Evolutionary conservation across 2,888 invertebrate species (phyloP).

Genomic region (Andricus quercusramuli): DNA sequence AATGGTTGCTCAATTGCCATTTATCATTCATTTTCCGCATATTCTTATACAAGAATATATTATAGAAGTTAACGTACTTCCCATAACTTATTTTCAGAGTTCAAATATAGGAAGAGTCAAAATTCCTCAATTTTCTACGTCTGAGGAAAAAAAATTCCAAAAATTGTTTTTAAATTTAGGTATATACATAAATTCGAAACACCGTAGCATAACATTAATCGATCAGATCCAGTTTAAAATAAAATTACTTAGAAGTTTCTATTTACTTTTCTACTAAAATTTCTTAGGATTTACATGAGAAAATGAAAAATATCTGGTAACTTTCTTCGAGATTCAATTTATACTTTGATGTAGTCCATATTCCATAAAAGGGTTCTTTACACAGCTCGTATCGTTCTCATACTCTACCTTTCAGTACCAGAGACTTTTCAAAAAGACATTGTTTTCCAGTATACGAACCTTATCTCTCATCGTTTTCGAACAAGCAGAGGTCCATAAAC

Average conservation of each 20-base stretch:
- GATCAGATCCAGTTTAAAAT: no score
- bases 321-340: not conserved
- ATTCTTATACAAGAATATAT: not conserved
- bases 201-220: no score
- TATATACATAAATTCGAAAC: not conserved
- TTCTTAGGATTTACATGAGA: not conserved
- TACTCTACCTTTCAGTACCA: slow-evolving; percentile 16
- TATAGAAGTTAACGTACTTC: not conserved
- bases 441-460: slow-evolving; percentile 23
- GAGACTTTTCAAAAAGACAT: slow-evolving; percentile 30
- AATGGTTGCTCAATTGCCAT: slow-evolving; percentile 20
- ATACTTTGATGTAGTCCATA: slow-evolving; percentile 10
- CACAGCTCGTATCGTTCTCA: slow-evolving; percentile 26
- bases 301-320: not conserved
- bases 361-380: slow-evolving; percentile 16
- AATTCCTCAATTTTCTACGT: not conserved
- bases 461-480: slow-evolving; percentile 32
- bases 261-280: not conserved
- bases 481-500: not conserved
- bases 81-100: not conserved
- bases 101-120: not conserved
- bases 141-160: not conserved
- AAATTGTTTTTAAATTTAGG: not conserved
- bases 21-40: slow-evolving; percentile 10
- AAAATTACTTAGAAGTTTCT: no score